Evolutionary conservation across 2,888 invertebrate genomes (phyloP).

Genomic region (Ellobium chinense): DNA sequence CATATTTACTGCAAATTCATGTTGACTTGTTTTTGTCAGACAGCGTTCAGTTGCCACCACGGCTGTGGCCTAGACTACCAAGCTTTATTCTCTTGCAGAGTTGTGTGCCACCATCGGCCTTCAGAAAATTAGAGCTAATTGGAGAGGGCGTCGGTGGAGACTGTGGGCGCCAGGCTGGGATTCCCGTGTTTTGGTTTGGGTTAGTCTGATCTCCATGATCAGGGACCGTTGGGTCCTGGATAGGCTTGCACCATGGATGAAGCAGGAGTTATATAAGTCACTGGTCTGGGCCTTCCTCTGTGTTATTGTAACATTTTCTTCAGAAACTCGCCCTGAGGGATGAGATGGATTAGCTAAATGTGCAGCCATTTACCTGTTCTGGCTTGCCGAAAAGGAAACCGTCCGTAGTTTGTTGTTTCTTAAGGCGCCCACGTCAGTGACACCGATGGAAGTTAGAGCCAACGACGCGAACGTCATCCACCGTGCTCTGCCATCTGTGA

Average conservation of each 20-base stretch:
- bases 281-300: not conserved
- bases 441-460: too few relatives aligned
- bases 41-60: too few relatives aligned
- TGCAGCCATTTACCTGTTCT: not conserved
- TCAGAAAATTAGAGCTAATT: too few relatives aligned
- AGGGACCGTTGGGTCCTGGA: not conserved
- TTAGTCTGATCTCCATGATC: not conserved
- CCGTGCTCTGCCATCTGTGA: not conserved
- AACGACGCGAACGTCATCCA: too few relatives aligned
- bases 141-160: not conserved
- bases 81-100: too few relatives aligned
- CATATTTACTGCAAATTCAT: too few relatives aligned
- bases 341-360: not conserved
- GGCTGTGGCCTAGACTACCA: too few relatives aligned
- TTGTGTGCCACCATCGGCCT: too few relatives aligned
- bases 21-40: too few relatives aligned
- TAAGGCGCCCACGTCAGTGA: too few relatives aligned
- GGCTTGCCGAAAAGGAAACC: too few relatives aligned
- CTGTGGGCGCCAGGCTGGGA: not conserved
- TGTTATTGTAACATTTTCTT: not conserved
- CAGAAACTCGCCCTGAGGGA: not conserved
- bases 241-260: not conserved
- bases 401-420: too few relatives aligned
- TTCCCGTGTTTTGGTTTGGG: not conserved
- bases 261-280: not conserved